Percentiles rank a stretch among this genome's conserved stretches.
These are phyloP conservation scores for Sycophaga agraensis DNA, from an alignment of 1,140 invertebrate species.

Conservation along the genomic window DNA sequence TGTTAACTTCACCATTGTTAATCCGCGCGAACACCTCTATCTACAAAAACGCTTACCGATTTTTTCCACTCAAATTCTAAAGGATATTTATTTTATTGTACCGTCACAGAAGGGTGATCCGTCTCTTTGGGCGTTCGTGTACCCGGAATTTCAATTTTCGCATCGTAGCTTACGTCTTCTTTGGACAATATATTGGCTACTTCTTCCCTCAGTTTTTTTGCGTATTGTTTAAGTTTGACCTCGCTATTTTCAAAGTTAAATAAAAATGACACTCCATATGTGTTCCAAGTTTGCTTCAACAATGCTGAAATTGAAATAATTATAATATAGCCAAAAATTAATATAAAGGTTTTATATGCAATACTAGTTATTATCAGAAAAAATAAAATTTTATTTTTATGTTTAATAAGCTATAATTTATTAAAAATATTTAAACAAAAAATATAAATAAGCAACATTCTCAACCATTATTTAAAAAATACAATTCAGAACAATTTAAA, in stretches of 20 bases:
- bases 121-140: slow-evolving; percentile 20
- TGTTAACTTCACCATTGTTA: background rate
- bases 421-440: too few species aligned
- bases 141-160: slow-evolving; percentile 37
- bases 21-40: slow-evolving; percentile 35
- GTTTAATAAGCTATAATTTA: too few species aligned
- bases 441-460: too few species aligned
- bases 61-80: too few species aligned
- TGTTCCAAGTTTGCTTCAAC: slow-evolving; percentile 44
- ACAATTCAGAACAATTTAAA: too few species aligned
- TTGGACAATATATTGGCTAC: slow-evolving; percentile 37
- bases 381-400: too few species aligned
- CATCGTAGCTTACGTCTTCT: slow-evolving; percentile 42
- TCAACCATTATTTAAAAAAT: too few species aligned
- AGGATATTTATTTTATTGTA: too few species aligned
- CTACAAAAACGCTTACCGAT: too few species aligned
- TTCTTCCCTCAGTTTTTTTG: slow-evolving; percentile 47
- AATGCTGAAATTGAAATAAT: slow-evolving; percentile 36
- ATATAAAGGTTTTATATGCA: too few species aligned
- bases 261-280: slow-evolving; percentile 43
- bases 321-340: too few species aligned
- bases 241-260: slow-evolving; percentile 40
- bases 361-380: too few species aligned
- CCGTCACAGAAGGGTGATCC: slow-evolving; percentile 35
- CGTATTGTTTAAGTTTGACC: slow-evolving; percentile 43